A percentile compares a stretch with the other conserved stretches of the same genome.
These are phyloP conservation scores for Clivina fossor DNA, from an alignment of 2,888 invertebrate species.

Conservation along the genomic window DNA sequence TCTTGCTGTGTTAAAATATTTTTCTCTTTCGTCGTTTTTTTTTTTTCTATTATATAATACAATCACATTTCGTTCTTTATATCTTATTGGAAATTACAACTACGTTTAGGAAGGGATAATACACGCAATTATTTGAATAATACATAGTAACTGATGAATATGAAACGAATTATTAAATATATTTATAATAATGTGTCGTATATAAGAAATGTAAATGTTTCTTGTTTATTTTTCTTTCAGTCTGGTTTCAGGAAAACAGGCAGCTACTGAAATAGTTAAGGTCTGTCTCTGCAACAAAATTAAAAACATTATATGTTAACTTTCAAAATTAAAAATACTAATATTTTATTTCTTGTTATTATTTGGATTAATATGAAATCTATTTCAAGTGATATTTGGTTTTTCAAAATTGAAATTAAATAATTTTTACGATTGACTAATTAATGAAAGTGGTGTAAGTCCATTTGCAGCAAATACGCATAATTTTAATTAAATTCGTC, in stretches of 20 bases:
- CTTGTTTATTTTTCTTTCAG: too few species aligned
- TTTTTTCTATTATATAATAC: too few species aligned
- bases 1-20: slow-evolving; percentile 16
- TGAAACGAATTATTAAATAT: slow-evolving; percentile 23
- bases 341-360: slow-evolving; percentile 4
- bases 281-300: slow-evolving; percentile 25
- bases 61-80: slow-evolving; percentile 29
- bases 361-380: slow-evolving; percentile 4
- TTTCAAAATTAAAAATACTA: slow-evolving; percentile 1
- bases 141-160: slow-evolving; percentile 20
- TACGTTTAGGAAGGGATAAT: slow-evolving; percentile 24
- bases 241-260: slow-evolving; percentile 18
- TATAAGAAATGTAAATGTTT: slow-evolving; percentile 24
- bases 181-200: too few species aligned
- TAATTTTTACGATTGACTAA: slow-evolving; percentile 5
- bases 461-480: slow-evolving; percentile 6
- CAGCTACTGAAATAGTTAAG: slow-evolving; percentile 22
- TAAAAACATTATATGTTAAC: too few species aligned
- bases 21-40: too few species aligned
- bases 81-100: slow-evolving; percentile 25
- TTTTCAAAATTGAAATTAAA: slow-evolving; percentile 10
- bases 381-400: slow-evolving; percentile 7
- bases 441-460: slow-evolving; percentile 7
- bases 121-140: slow-evolving; percentile 22
- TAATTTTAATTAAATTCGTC: slow-evolving; percentile 7